phyloP scores from a whole-genome alignment of 2,113 vertebrate species.

The Oriolus oriolus region DNA sequence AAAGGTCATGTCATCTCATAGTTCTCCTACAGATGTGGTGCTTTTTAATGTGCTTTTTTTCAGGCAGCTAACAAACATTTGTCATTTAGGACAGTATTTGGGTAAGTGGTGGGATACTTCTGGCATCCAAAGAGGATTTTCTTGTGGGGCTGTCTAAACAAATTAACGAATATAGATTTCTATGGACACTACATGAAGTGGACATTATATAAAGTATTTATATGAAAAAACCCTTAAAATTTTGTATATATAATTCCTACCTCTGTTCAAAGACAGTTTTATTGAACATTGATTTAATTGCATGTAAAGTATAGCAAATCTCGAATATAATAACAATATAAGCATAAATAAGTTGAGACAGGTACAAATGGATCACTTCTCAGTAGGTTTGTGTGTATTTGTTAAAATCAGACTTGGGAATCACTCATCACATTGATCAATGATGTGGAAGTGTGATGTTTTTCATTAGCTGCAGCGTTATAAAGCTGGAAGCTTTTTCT shows the following conservation, averaged over 20 bases:
- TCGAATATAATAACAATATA: background rate
- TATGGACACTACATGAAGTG: background rate
- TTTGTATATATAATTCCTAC: background rate
- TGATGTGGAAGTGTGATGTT: background rate
- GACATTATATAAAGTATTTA: background rate
- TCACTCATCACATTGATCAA: rapidly evolving
- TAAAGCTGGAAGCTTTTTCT: background rate
- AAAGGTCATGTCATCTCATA: background rate
- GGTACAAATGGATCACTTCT: background rate
- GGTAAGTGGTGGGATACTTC: background rate
- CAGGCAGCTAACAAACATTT: background rate
- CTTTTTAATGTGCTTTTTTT: background rate
- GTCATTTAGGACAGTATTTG: background rate
- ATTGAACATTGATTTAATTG: background rate
- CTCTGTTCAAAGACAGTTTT: background rate
- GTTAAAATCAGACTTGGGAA: background rate
- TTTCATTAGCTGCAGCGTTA: background rate
- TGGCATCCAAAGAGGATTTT: background rate
- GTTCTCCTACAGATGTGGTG: background rate
- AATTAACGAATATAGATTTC: background rate
- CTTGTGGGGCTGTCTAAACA: background rate
- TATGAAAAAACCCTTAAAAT: background rate
- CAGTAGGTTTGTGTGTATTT: background rate
- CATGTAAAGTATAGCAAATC: background rate
- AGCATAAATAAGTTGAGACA: background rate